phyloP scores from a whole-genome alignment of 2,888 invertebrate genomes.

The Mythimna lalbum region DNA sequence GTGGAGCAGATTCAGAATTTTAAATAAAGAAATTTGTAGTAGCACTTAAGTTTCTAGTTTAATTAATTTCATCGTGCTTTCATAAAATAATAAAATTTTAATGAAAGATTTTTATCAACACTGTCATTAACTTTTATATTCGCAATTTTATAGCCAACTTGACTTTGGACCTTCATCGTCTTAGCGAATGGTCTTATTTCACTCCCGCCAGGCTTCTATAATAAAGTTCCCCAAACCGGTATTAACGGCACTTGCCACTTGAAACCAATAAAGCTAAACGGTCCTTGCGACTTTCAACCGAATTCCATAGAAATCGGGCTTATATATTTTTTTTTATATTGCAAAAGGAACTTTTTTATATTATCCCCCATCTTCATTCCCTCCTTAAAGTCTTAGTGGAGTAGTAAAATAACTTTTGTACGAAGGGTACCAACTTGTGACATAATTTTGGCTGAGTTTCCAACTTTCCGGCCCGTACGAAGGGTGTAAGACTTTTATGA shows the following conservation, averaged over 20 bases:
- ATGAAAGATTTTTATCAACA: slow-evolving; percentile 48
- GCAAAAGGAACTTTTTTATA: slow-evolving; percentile 66
- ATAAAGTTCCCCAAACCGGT: slow-evolving; percentile 54
- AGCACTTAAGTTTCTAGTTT: slow-evolving; percentile 18
- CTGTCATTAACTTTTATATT: slow-evolving; percentile 49
- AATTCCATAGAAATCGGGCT: slow-evolving; percentile 46
- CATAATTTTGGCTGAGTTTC: slow-evolving; percentile 79
- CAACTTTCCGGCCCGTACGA: slow-evolving; percentile 67
- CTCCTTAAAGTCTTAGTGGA: slow-evolving; percentile 81
- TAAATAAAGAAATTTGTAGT: slow-evolving; percentile 9
- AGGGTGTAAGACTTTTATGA: slow-evolving; percentile 68
- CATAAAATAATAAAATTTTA: slow-evolving; percentile 33
- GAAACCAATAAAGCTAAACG: slow-evolving; percentile 55
- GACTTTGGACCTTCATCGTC: slow-evolving; percentile 42
- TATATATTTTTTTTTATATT: slow-evolving; percentile 63
- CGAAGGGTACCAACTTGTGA: slow-evolving; percentile 74
- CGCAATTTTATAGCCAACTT: slow-evolving; percentile 39
- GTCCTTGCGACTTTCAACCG: slow-evolving; percentile 39
- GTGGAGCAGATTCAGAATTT: slow-evolving; percentile 14
- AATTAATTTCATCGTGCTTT: slow-evolving; percentile 17
- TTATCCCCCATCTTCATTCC: slow-evolving; percentile 69
- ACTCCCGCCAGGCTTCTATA: slow-evolving; percentile 39
- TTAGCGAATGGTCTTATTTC: slow-evolving; percentile 41
- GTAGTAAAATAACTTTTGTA: slow-evolving; percentile 84
- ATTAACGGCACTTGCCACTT: slow-evolving; percentile 57